phyloP scores from a whole-genome alignment of 1,140 invertebrate species.

The Trachelipus rathkii region DNA sequence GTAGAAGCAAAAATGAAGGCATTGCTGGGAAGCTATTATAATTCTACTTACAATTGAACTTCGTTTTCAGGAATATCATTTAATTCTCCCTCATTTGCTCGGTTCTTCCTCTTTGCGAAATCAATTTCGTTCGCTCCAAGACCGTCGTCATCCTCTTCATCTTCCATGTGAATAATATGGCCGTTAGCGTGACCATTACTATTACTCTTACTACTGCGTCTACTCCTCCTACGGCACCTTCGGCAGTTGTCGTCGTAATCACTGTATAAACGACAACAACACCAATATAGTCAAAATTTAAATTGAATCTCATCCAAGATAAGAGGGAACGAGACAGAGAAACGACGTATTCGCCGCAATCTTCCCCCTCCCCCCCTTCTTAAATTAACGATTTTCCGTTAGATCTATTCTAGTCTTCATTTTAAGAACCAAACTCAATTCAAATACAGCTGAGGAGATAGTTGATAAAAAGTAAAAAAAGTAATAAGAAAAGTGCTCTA shows the following conservation, averaged over 20 bases:
- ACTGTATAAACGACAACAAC: slow-evolving; percentile 1
- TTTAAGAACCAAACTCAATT: too few species aligned
- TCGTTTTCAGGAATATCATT: background rate
- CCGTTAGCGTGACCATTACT: background rate
- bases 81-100: background rate
- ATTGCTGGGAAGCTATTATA: background rate
- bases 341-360: too few species aligned
- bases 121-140: background rate
- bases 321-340: too few species aligned
- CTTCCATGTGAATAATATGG: background rate
- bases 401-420: background rate
- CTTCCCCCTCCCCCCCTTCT: too few species aligned
- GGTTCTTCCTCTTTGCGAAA: background rate
- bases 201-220: background rate
- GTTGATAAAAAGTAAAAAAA: too few species aligned
- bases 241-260: background rate
- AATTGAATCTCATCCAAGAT: too few species aligned
- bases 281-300: background rate
- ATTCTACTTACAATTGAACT: background rate
- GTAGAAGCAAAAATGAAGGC: background rate
- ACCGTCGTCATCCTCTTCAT: background rate
- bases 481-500: too few species aligned
- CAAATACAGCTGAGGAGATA: too few species aligned
- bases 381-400: background rate
- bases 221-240: slow-evolving; percentile 6